Base-by-base conservation (phyloP, 2,888 invertebrate species). In the Eupithecia insigniata region DNA sequence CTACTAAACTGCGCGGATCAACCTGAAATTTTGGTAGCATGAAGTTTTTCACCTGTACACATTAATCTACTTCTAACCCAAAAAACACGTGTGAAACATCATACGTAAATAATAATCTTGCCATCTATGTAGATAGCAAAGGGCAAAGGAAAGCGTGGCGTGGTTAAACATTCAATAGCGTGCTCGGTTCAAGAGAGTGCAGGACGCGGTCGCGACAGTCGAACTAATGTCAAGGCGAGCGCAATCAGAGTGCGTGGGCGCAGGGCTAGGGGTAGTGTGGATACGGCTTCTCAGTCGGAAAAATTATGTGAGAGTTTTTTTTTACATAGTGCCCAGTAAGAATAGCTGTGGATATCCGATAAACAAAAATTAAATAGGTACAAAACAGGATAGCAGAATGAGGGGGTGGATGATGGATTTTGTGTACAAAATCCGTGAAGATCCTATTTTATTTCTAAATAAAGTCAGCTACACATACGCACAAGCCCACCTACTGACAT, bases 161-260 rank as follows among this genome's bases (percentile, higher is more conserved):
- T 67, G 74, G 72, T 71, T 65, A 76, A 74, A 74, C 72, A 74
- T 71, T 67, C 61, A 74, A 76, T 73, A 68, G 62, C 64, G 76
- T 76, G 72, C 73, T 73, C 70, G 71, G 76, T 77, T 75, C 81
- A 76, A 72, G 79, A 81, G 85, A 83, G 81, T 80, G 78, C 80
- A 80, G 80, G 78, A 76, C 81, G 82, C 83, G 83, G 85, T 83
- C 89, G 90, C 90, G 91, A 92, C 92, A 92, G 85, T 90, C 91
- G 90, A 90, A 92, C 90, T 91, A 91, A 92, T 92, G 92, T 92
- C 92, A 92, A 92, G 93, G 92, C 89, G 86, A 92, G 86, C 87
- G 92, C 92, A 92, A 92, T 93, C 92, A 92, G 86, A 82, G 88
- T 85, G 91, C 92, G 93, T 93, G 89, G 93, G 93, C 89, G 90